These are phyloP conservation scores for Timandra comae DNA, from an alignment of 2,888 invertebrate species.

Conservation along the genomic window DNA sequence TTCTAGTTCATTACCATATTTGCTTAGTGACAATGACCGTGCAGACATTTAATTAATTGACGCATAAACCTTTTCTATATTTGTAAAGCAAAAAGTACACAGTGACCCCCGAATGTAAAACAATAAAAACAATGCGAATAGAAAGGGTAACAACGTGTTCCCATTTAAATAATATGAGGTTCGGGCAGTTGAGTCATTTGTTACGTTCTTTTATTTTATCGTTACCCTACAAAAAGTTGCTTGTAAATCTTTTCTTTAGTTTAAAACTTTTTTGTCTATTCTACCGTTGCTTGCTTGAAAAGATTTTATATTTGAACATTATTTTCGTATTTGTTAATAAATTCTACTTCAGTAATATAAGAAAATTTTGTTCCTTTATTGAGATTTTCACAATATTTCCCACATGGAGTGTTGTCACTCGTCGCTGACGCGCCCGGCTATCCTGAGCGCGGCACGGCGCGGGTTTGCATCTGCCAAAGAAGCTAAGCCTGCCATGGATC, in stretches of 20 bases:
- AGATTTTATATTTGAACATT: too few relatives aligned
- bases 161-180: slow-evolving; percentile 61
- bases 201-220: slow-evolving; percentile 56
- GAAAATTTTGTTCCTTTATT: too few relatives aligned
- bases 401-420: too few relatives aligned
- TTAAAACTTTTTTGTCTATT: too few relatives aligned
- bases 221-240: slow-evolving; percentile 41
- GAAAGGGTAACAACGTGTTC: slow-evolving; percentile 71
- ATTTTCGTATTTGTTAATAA: too few relatives aligned
- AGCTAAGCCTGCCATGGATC: slow-evolving; percentile 15
- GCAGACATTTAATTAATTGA: slow-evolving; percentile 75
- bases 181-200: slow-evolving; percentile 65
- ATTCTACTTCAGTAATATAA: too few relatives aligned
- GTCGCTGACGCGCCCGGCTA: too few relatives aligned
- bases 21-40: slow-evolving; percentile 71
- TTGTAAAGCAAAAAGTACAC: slow-evolving; percentile 56
- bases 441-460: slow-evolving; percentile 16
- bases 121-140: slow-evolving; percentile 60
- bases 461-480: slow-evolving; percentile 13
- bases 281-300: too few relatives aligned
- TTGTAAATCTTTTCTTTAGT: slow-evolving; percentile 24
- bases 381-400: too few relatives aligned
- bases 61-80: slow-evolving; percentile 70
- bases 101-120: slow-evolving; percentile 70
- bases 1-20: slow-evolving; percentile 67